Evolutionary conservation across 2,888 invertebrate species (phyloP), one percentile per base, ranked within the genome.

Genomic region (Drosophila pegasa): DNA sequence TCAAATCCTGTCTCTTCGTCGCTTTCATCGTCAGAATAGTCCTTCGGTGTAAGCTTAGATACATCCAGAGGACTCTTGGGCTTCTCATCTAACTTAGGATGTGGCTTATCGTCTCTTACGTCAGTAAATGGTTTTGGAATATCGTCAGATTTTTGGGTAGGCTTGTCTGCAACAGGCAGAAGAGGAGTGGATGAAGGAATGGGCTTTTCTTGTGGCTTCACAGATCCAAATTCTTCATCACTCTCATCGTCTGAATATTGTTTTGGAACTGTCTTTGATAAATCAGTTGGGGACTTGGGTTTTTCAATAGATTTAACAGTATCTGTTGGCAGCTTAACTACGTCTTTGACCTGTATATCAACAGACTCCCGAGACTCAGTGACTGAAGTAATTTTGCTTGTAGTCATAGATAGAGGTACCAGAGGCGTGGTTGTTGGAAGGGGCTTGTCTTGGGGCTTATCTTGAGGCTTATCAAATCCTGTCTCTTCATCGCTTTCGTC

Each of bases 151-250:
- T 35, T 35, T n/a, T 35, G 35, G n/a, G n/a, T 35, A 35, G 35
- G 35, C 12, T n/a, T 35, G n/a, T 35, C 35, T n/a, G 35, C 35
- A 3, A n/a, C n/a, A 7, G n/a, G 35, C 35, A 35, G 35, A 35
- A 35, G 35, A n/a, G 35, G 35, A n/a, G n/a, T 14, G 35, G 35
- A 7, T 35, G 35, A 14, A n/a, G 35, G 35, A 35, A n/a, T 35
- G 6, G 35, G n/a, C 35, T 35, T 35, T n/a, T 35, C 35, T 14
- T 35, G 35, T 35, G 35, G 35, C 35, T 35, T 35, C n/a, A 35
- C 35, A 35, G 35, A 6, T 35, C n/a, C 35, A 35, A 35, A n/a
- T 35, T 35, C 35, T n/a, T 35, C 35, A 35, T 35, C 35, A n/a
- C 35, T 35, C 35, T 35, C 35, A 35, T n/a, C 35, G n/a, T 35